phyloP scores from a whole-genome alignment of 2,113 vertebrate species.

The Potamarius usumacintae region DNA sequence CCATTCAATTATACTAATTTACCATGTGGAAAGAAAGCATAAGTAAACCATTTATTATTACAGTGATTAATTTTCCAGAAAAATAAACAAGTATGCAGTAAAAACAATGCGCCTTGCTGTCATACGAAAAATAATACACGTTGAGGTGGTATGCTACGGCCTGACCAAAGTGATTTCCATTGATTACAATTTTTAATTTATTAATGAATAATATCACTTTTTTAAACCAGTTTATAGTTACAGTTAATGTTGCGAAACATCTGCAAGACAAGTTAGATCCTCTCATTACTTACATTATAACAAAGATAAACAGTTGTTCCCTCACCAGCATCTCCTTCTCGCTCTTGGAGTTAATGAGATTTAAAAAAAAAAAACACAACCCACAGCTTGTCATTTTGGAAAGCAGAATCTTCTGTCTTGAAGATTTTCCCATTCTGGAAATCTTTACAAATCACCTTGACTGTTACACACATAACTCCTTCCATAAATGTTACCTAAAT shows the following conservation, averaged over 20 bases:
- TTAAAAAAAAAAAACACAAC: background rate
- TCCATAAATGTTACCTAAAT: too few species aligned
- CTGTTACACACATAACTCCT: background rate
- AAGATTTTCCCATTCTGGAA: background rate
- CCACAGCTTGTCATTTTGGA: background rate
- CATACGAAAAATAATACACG: background rate
- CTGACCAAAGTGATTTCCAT: background rate
- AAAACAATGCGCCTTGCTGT: background rate
- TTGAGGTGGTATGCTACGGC: background rate
- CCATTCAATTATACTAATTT: background rate
- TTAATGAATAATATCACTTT: background rate
- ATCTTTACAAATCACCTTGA: background rate
- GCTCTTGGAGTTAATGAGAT: background rate
- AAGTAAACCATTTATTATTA: background rate
- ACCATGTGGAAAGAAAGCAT: background rate
- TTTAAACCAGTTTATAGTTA: background rate
- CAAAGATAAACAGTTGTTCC: too few species aligned
- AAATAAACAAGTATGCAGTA: background rate
- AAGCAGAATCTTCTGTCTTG: background rate
- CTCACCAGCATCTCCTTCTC: background rate
- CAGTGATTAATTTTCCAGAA: background rate
- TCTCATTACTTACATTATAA: too few species aligned
- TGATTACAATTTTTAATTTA: background rate
- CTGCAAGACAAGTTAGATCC: too few species aligned
- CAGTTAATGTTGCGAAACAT: background rate